Evolutionary conservation across 1,140 invertebrate species (phyloP).

Genomic region (Rhyzopertha dominica): DNA sequence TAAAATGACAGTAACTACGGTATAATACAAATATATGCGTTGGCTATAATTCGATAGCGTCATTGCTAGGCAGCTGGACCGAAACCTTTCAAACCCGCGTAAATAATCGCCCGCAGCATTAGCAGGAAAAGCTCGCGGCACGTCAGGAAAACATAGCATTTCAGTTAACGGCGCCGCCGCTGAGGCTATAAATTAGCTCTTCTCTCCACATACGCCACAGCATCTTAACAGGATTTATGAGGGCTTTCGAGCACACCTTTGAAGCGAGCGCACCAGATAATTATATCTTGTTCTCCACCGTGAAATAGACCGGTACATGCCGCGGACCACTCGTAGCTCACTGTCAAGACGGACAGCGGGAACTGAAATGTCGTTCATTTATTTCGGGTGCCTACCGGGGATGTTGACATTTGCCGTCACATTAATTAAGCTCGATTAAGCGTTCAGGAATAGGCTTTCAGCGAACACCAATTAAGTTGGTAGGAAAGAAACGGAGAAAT

Average conservation of each 20-base stretch:
- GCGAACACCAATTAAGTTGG: no score
- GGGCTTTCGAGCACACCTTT: conserved; percentile 7
- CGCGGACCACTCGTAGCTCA: conserved; percentile 5
- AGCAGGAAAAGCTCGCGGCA: background rate
- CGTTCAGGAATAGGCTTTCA: no score
- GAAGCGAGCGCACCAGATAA: conserved; percentile 9
- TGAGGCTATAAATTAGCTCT: conserved; percentile 4
- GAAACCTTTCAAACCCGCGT: background rate
- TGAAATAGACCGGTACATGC: conserved; percentile 7
- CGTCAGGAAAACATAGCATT: background rate
- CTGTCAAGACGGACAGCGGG: conserved; percentile 1
- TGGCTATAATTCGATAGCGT: no score
- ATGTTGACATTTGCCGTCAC: no score
- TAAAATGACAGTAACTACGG: no score
- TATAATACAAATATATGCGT: no score
- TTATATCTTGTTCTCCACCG: conserved; percentile 7
- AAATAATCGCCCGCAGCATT: background rate
- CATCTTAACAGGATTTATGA: conserved; percentile 8
- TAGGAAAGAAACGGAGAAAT: no score
- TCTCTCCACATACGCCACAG: background rate
- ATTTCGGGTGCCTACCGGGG: no score
- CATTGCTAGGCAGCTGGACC: no score
- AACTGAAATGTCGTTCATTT: no score
- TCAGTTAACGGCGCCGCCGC: background rate
- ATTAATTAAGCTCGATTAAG: no score